These are phyloP conservation scores for Drosophila bocqueti DNA, from an alignment of 1,140 invertebrate genomes.

Conservation along the genomic window DNA sequence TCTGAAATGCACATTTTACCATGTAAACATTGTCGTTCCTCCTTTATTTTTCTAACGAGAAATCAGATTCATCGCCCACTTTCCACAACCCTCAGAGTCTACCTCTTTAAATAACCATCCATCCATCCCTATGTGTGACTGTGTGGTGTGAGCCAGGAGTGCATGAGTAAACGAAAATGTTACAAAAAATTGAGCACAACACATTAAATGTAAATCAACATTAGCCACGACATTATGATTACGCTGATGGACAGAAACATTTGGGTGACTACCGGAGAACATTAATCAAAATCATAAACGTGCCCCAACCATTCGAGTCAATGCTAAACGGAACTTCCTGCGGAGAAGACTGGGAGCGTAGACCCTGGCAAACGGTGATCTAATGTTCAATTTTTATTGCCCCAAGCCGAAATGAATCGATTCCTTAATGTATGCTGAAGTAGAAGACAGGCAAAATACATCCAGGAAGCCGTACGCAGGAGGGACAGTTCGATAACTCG, in stretches of 20 bases:
- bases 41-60: neutral
- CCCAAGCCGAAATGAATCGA: slow-evolving; percentile 68
- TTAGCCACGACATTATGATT: slow-evolving; percentile 64
- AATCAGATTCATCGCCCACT: neutral
- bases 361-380: slow-evolving; percentile 27
- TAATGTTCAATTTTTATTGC: slow-evolving; percentile 83
- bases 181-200: slow-evolving; percentile 74
- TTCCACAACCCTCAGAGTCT: neutral
- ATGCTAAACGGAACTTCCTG: slow-evolving; percentile 22
- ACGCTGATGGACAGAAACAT: slow-evolving; percentile 74
- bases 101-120: slow-evolving; percentile 46
- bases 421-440: slow-evolving; percentile 69
- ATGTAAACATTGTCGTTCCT: neutral
- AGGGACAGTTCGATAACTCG: slow-evolving; percentile 57
- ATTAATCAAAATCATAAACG: slow-evolving; percentile 82
- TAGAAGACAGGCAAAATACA: slow-evolving; percentile 35
- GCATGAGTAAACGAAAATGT: slow-evolving; percentile 48
- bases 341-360: neutral
- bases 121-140: slow-evolving; percentile 15
- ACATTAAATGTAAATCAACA: slow-evolving; percentile 80
- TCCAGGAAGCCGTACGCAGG: slow-evolving; percentile 21
- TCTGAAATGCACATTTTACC: neutral
- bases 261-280: slow-evolving; percentile 64
- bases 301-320: slow-evolving; percentile 18
- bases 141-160: slow-evolving; percentile 8